Evolutionary conservation across 2,888 invertebrate species (phyloP).

Genomic region (Tyria jacobaeae): DNA sequence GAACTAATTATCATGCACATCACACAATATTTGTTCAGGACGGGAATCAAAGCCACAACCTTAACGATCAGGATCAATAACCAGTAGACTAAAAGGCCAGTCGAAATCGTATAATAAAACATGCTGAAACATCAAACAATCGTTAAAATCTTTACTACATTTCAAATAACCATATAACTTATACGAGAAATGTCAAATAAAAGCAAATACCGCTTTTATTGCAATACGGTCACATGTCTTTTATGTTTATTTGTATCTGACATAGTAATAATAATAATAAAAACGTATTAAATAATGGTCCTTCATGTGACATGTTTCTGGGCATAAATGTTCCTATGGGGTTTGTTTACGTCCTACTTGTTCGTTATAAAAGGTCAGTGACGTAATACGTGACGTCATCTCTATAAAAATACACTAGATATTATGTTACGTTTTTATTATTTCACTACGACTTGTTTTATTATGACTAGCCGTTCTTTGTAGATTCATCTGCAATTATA

Average conservation of each 20-base stretch:
- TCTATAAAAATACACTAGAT: no score
- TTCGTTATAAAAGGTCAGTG: background rate
- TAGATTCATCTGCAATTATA: no score
- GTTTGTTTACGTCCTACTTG: constrained; percentile 1
- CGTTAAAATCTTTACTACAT: constrained; percentile 13
- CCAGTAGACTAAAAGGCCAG: no score
- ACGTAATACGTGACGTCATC: background rate
- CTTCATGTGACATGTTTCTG: constrained; percentile 19
- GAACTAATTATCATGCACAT: no score
- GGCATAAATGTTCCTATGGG: constrained; percentile 20
- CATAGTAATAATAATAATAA: constrained; percentile 42
- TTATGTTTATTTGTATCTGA: constrained; percentile 35
- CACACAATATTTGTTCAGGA: no score
- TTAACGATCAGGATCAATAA: no score
- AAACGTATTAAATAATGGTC: constrained; percentile 33
- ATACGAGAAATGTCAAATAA: constrained; percentile 23
- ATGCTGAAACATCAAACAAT: constrained; percentile 21
- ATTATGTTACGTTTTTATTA: no score
- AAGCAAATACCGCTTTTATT: constrained; percentile 37
- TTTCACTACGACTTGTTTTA: no score
- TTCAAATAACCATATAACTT: constrained; percentile 37
- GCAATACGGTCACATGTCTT: constrained; percentile 25
- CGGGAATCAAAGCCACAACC: no score
- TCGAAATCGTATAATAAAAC: background rate
- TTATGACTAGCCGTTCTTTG: no score